A percentile compares a stretch with the other conserved stretches of the same genome.
Conservation (phyloP, 2,888 invertebrate genomes). For the Hedychridium roseum region DNA sequence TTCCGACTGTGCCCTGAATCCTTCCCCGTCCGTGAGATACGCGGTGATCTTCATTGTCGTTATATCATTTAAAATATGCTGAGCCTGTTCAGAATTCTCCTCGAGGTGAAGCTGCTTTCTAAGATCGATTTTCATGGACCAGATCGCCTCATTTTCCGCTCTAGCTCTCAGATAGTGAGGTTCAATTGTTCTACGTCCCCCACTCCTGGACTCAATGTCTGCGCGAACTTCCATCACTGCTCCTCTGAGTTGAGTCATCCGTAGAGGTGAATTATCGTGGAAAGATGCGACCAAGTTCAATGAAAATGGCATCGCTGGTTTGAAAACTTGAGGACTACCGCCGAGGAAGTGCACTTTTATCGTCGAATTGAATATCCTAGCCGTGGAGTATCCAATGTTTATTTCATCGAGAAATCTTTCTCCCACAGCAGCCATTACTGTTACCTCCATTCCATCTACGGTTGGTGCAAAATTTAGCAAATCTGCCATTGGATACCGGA, state of each 20-base stretch:
- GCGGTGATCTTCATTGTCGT: constrained; percentile 75
- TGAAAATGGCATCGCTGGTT: constrained; percentile 91
- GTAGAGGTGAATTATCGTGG: constrained; percentile 87
- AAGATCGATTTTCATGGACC: constrained; percentile 84
- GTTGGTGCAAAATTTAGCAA: constrained; percentile 72
- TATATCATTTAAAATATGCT: constrained; percentile 73
- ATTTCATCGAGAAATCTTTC: constrained; percentile 87
- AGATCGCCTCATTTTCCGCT: constrained; percentile 76
- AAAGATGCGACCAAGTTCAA: constrained; percentile 84
- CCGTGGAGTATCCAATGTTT: constrained; percentile 86
- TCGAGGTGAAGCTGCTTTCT: constrained; percentile 72
- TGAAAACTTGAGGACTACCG: constrained; percentile 91
- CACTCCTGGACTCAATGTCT: constrained; percentile 69
- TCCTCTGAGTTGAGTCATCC: constrained; percentile 70
- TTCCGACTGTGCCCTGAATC: constrained; percentile 74
- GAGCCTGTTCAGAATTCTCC: constrained; percentile 67
- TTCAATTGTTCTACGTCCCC: constrained; percentile 74
- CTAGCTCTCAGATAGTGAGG: constrained; percentile 71
- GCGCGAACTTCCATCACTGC: constrained; percentile 76
- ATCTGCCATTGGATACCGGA: constrained; percentile 86
- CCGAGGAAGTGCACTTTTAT: constrained; percentile 86
- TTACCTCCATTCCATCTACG: constrained; percentile 80
- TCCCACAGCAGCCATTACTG: constrained; percentile 86
- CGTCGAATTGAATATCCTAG: constrained; percentile 88
- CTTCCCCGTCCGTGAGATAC: constrained; percentile 73